These are phyloP conservation scores for Gobio gobio DNA, from an alignment of 2,113 vertebrate genomes.

Conservation along the genomic window DNA sequence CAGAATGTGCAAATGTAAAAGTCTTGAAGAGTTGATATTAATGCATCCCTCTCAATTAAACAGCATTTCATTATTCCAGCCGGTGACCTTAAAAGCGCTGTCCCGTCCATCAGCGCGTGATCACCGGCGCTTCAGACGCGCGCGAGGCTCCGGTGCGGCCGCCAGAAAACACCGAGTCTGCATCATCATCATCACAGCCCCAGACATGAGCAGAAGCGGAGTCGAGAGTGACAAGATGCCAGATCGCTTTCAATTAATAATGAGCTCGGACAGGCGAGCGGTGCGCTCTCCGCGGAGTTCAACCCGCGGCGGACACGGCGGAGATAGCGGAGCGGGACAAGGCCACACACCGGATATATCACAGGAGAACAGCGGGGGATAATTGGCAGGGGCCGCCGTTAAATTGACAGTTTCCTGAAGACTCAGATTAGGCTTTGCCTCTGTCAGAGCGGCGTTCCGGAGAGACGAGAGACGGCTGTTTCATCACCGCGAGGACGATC, in stretches of 20 bases:
- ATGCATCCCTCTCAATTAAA: conserved; percentile 5
- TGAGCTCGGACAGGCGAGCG: conserved; percentile 26
- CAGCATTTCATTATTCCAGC: conserved; percentile 24
- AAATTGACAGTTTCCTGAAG: conserved; percentile 55
- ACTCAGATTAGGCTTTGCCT: conserved; percentile 41
- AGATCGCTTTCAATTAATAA: conserved; percentile 53
- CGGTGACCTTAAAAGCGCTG: conserved; percentile 25
- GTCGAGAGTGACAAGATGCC: conserved; percentile 20
- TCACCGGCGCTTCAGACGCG: conserved; percentile 1
- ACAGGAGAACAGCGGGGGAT: conserved; percentile 46
- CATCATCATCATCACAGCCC: conserved; percentile 28
- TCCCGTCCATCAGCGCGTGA: conserved; percentile 12
- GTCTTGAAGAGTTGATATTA: background rate
- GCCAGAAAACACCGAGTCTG: background rate
- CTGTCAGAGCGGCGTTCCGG: conserved; percentile 17
- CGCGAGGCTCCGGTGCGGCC: background rate
- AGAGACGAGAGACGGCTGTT: conserved; percentile 53
- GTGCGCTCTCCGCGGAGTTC: conserved; percentile 26
- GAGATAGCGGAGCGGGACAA: conserved; percentile 28
- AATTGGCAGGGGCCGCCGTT: conserved; percentile 46
- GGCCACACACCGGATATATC: conserved; percentile 42
- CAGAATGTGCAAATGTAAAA: background rate
- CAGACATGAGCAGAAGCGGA: conserved; percentile 17
- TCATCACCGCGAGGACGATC: conserved; percentile 42
- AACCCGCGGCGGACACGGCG: conserved; percentile 47